phyloP scores from a whole-genome alignment of 1,140 invertebrate species.

The Dolichoris vasculosae region DNA sequence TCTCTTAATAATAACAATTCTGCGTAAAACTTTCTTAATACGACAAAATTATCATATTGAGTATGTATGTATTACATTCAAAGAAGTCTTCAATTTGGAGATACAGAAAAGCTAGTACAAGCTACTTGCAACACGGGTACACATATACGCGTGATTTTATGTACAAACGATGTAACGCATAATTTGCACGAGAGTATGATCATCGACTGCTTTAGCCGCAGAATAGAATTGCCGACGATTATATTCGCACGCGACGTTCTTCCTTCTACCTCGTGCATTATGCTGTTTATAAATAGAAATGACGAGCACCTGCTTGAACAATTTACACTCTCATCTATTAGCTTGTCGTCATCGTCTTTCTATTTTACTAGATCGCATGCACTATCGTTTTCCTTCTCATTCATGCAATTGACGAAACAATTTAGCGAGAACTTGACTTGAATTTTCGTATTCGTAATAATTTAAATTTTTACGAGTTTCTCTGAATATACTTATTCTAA shows the following conservation, averaged over 20 bases:
- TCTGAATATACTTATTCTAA: not conserved
- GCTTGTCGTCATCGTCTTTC: conserved; percentile 22
- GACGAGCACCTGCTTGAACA: conserved; percentile 70
- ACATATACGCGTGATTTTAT: not conserved
- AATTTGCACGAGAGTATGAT: conserved; percentile 48
- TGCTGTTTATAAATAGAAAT: conserved; percentile 70
- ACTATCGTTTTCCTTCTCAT: not conserved
- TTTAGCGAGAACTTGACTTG: not conserved
- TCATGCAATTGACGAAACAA: not conserved
- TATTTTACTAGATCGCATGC: not conserved
- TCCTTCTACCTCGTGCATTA: conserved; percentile 47
- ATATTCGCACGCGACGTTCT: conserved; percentile 54
- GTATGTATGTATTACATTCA: not conserved
- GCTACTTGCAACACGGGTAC: conserved; percentile 3
- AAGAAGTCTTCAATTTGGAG: conserved; percentile 14
- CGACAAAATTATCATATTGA: conserved; percentile 5
- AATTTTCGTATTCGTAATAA: not conserved
- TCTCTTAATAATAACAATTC: not conserved
- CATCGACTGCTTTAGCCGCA: conserved; percentile 25
- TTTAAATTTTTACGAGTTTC: not conserved
- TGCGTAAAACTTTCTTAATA: not conserved
- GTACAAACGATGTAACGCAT: not conserved
- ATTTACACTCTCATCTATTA: conserved; percentile 62
- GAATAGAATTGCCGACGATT: conserved; percentile 53
- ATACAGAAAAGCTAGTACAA: not conserved